Conservation (phyloP, 2,113 vertebrate genomes). For the Spilogale gracilis region DNA sequence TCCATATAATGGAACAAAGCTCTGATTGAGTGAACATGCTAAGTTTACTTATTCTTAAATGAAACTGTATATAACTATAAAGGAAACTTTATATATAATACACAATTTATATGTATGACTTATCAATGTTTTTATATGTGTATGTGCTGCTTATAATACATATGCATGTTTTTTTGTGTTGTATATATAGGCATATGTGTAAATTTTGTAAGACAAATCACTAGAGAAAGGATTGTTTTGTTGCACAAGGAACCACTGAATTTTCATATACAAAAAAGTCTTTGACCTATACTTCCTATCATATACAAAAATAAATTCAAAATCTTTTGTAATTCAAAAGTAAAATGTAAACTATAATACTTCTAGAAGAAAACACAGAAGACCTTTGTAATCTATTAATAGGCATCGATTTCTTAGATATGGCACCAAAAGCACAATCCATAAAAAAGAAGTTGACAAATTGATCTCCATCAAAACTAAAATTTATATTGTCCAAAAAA, state of each 20-base stretch:
- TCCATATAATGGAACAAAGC: background rate
- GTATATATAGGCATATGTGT: background rate
- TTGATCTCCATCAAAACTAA: background rate
- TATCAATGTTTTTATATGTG: background rate
- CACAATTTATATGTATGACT: background rate
- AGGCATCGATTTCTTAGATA: background rate
- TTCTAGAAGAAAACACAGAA: background rate
- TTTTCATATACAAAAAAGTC: background rate
- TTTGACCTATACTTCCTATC: background rate
- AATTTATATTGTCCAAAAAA: background rate
- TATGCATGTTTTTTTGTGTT: background rate
- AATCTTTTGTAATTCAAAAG: background rate
- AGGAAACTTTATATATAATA: background rate
- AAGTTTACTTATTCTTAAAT: background rate
- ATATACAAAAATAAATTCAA: background rate
- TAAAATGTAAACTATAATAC: background rate
- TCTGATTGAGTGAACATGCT: background rate
- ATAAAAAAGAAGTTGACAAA: background rate
- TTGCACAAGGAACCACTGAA: background rate
- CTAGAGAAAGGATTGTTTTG: background rate
- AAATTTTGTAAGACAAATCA: background rate
- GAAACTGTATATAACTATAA: background rate
- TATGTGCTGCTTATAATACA: background rate
- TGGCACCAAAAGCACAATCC: background rate
- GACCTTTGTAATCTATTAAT: background rate